Evolutionary conservation across 1,140 invertebrate genomes (phyloP).

Genomic region (Drepana arcuata): DNA sequence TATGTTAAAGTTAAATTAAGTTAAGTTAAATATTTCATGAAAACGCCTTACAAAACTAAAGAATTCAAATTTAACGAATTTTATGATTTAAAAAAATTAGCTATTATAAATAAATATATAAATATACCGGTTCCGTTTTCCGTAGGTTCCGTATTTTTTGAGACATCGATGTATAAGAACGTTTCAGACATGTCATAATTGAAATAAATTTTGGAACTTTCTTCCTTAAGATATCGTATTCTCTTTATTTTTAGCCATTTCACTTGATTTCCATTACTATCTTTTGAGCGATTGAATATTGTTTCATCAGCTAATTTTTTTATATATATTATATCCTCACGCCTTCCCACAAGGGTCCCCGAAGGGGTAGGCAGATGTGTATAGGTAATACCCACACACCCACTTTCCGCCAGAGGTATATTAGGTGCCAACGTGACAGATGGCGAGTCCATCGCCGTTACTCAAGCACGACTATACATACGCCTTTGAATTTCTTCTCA

Average conservation of each 20-base stretch:
- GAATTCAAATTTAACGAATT: neutral
- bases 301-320: neutral
- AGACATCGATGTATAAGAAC: neutral
- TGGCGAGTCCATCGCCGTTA: too few species aligned
- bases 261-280: neutral
- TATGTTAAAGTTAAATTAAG: neutral
- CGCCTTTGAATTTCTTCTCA: too few species aligned
- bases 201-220: neutral
- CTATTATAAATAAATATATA: too few species aligned
- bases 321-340: too few species aligned
- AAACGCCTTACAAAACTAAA: neutral
- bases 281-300: neutral
- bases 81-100: neutral
- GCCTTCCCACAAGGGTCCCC: too few species aligned
- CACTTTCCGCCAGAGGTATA: too few species aligned
- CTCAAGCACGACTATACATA: too few species aligned
- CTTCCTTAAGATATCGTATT: neutral
- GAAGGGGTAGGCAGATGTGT: too few species aligned
- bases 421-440: too few species aligned
- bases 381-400: too few species aligned
- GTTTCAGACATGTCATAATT: neutral
- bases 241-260: neutral
- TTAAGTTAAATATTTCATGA: neutral
- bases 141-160: too few species aligned
- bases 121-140: too few species aligned